These are phyloP conservation scores for Orestias chungarensis DNA, from an alignment of 2,797 vertebrate species.

Conservation along the genomic window DNA sequence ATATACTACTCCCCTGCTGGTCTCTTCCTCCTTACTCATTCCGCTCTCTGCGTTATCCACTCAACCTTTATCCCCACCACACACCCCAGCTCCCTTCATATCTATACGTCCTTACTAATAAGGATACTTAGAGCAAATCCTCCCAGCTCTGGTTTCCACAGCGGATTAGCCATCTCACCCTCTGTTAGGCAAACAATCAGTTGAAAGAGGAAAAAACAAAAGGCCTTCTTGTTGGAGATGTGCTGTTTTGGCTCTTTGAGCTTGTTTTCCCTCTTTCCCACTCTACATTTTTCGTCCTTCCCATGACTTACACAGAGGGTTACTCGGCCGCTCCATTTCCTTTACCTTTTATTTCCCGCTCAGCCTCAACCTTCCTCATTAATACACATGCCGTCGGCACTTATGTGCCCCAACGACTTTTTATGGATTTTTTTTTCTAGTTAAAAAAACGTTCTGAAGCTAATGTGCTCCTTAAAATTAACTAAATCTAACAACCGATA, in stretches of 20 bases:
- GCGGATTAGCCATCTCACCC: conserved; percentile 76
- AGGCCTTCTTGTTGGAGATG: conserved; percentile 66
- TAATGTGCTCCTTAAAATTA: conserved; percentile 45
- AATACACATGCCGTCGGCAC: conserved; percentile 47
- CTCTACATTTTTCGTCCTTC: conserved; percentile 19
- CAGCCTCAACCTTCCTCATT: conserved; percentile 58
- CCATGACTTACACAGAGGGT: conserved; percentile 31
- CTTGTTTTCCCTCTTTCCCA: conserved; percentile 49
- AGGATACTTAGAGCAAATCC: conserved; percentile 80
- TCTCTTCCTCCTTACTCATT: conserved; percentile 56
- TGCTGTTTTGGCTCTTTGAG: conserved; percentile 57
- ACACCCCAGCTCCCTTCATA: conserved; percentile 29
- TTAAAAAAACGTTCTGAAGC: conserved; percentile 46
- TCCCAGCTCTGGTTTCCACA: conserved; percentile 70
- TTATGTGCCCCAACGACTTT: conserved; percentile 51
- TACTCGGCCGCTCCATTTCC: conserved; percentile 41
- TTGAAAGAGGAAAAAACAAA: conserved; percentile 71
- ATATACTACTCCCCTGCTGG: conserved; percentile 49
- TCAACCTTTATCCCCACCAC: conserved; percentile 28
- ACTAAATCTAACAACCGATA: conserved; percentile 46
- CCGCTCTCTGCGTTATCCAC: conserved; percentile 53
- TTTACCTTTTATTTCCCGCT: conserved; percentile 34
- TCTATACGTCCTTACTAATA: conserved; percentile 78
- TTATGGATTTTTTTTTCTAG: conserved; percentile 63
- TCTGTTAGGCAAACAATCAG: conserved; percentile 71